These are phyloP conservation scores for Trigoniulus corallinus DNA, from an alignment of 1,140 invertebrate species.

Conservation along the genomic window DNA sequence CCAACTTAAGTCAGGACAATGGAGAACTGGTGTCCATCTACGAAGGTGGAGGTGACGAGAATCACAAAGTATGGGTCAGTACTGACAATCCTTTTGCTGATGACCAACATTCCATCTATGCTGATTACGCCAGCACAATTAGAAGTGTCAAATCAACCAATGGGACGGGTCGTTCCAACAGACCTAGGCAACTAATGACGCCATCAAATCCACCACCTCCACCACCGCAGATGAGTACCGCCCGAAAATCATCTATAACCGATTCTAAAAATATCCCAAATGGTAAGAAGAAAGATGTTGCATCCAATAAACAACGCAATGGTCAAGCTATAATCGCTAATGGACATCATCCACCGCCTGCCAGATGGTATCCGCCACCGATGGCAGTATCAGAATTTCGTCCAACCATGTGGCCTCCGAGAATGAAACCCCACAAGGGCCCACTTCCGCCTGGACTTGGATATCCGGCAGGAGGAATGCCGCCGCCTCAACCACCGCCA, in stretches of 20 bases:
- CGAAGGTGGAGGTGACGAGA: slow-evolving; percentile 79
- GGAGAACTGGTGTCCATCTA: slow-evolving; percentile 44
- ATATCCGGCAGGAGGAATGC: slow-evolving; percentile 3
- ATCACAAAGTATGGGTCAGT: slow-evolving; percentile 78
- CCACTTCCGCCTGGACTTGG: slow-evolving; percentile 11
- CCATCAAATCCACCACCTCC: slow-evolving; percentile 62
- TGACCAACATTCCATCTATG: slow-evolving; percentile 31
- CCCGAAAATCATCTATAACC: no score
- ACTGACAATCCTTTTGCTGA: slow-evolving; percentile 9
- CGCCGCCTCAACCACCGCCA: background rate
- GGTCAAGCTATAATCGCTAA: slow-evolving; percentile 10
- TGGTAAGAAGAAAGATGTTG: no score
- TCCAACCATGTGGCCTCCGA: slow-evolving; percentile 11
- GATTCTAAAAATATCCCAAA: slow-evolving; percentile 22
- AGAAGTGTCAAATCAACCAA: slow-evolving; percentile 41
- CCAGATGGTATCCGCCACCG: slow-evolving; percentile 27
- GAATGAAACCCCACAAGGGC: slow-evolving; percentile 21
- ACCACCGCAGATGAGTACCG: slow-evolving; percentile 31
- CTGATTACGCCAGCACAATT: slow-evolving; percentile 51
- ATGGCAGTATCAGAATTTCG: slow-evolving; percentile 18
- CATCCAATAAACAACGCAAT: no score
- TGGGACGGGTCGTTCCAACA: slow-evolving; percentile 16
- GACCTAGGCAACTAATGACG: slow-evolving; percentile 58
- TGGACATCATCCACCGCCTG: no score
- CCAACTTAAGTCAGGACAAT: slow-evolving; percentile 21